Base-by-base conservation (phyloP, 2,113 vertebrate species). In the Melanerpes formicivorus region DNA sequence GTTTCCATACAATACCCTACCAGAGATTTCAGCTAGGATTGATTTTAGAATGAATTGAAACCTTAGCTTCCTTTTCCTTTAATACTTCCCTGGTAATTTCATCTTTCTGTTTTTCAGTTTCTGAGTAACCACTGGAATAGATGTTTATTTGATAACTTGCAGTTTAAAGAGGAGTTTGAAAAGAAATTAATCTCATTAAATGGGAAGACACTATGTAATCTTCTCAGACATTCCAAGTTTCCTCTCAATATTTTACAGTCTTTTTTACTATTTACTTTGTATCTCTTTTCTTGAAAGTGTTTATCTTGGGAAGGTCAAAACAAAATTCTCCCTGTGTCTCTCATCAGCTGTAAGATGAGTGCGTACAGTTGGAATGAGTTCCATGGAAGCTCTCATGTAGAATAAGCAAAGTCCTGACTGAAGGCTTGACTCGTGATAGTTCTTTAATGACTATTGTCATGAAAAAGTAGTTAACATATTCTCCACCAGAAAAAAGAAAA, bases 381-480 rank as follows among this genome's bases (percentile, higher is more conserved):
- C 84, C 93, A 81, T 74, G 90, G 94, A 91, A 95, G 52, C 83
- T 93, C 90, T 96, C 80, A 44, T 70, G 46, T 29, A 95, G 90
- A 87, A 94, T 88, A 96, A 96, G 96, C 89, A 96, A 93, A 94
- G 67, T 79, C 88, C 76, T 81, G 93, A 96, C 88, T 56, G 22
- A 94, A 76, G n/a, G n/a, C 72, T 92, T 82, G 76, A 95, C 90
- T 96, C 72, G 23, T 95, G 96, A 95, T 97, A 84, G 85, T 62
- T 88, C 90, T 96, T 96, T 97, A 96, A 96, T 94, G 96, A 94
- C 86, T 93, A 92, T 96, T 96, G 94, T 95, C 0, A 76, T 96
- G 95, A 97, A 97, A 96, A 96, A 92, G 91, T 76, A 95, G 83
- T 97, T 96, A 94, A 86, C 54, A 3, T 89, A 52, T 66, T 88